phyloP scores from a whole-genome alignment of 92 coral and sea anemone genomes.

The Epizoanthus ramosus region DNA sequence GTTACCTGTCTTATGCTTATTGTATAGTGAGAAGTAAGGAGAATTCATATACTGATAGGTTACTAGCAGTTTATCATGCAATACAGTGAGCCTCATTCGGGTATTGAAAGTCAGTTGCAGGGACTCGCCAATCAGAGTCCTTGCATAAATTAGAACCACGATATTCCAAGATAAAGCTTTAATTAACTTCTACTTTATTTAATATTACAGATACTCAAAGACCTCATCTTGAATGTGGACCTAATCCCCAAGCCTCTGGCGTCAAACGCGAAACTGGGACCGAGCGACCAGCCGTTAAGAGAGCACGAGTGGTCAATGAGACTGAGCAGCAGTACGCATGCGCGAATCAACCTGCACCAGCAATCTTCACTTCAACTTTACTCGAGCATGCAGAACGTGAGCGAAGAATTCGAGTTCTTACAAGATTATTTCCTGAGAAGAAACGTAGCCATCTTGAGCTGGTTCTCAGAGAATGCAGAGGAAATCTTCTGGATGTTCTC shows the following conservation, averaged over 20 bases:
- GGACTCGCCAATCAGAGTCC: too few relatives aligned
- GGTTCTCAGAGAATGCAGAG: constrained; percentile 30
- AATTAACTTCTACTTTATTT: background rate
- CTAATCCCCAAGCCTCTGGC: background rate
- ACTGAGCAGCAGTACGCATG: background rate
- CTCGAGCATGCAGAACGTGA: constrained; percentile 13
- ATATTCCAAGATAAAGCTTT: background rate
- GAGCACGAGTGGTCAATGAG: constrained; percentile 1
- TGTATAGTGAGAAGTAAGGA: too few relatives aligned
- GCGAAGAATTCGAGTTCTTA: constrained; percentile 28
- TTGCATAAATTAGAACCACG: background rate
- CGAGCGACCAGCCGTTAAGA: constrained; percentile 23
- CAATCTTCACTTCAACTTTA: background rate
- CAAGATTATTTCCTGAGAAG: constrained; percentile 39
- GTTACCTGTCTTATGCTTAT: too few relatives aligned
- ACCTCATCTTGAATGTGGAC: background rate
- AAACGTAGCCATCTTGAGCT: constrained; percentile 23
- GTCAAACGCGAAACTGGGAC: constrained; percentile 4
- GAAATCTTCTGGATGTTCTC: constrained; percentile 22
- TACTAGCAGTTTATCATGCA: too few relatives aligned
- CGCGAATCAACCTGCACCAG: constrained; percentile 7
- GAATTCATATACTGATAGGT: too few relatives aligned
- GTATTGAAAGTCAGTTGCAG: too few relatives aligned
- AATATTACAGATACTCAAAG: background rate
- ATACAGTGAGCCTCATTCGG: too few relatives aligned